phyloP scores from a whole-genome alignment of 2,797 vertebrate genomes.

The Microctenopoma stevenorrisi region DNA sequence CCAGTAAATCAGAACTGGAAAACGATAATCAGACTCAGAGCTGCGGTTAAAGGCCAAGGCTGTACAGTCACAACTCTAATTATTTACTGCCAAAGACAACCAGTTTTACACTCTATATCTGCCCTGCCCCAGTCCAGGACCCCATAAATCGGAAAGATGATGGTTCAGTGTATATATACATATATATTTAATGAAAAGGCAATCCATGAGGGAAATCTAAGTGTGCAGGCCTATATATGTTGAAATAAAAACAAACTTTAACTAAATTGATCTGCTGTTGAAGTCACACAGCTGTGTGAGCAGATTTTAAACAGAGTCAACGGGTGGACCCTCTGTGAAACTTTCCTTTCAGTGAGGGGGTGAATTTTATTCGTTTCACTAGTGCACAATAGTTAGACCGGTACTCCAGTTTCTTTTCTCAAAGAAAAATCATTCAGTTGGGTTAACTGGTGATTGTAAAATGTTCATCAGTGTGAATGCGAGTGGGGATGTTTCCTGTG shows the following conservation, averaged over 20 bases:
- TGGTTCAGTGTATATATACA: constrained; percentile 21
- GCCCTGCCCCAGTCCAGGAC: constrained; percentile 9
- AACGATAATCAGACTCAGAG: not conserved
- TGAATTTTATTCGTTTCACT: not conserved
- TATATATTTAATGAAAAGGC: constrained; percentile 17
- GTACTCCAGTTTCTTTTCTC: too few species aligned
- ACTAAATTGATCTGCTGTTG: constrained; percentile 20
- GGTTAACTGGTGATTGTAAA: too few species aligned
- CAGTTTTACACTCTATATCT: constrained; percentile 17
- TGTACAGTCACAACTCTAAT: constrained; percentile 6
- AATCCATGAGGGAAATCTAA: not conserved
- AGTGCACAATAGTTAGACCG: too few species aligned
- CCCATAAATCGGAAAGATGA: constrained; percentile 36
- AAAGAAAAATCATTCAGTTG: too few species aligned
- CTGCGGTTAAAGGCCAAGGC: constrained; percentile 27
- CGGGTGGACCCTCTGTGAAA: not conserved
- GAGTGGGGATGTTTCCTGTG: too few species aligned
- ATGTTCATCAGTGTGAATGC: too few species aligned
- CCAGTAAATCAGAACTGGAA: constrained; percentile 5
- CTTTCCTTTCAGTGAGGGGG: not conserved
- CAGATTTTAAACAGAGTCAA: not conserved
- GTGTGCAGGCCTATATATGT: not conserved
- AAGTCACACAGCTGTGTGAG: constrained; percentile 12
- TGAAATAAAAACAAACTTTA: constrained; percentile 25
- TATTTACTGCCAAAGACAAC: constrained; percentile 38